Evolutionary conservation across 2,113 vertebrate species (phyloP), one percentile per base, ranked within the genome.

Genomic region (Gnathonemus longibarbis): DNA sequence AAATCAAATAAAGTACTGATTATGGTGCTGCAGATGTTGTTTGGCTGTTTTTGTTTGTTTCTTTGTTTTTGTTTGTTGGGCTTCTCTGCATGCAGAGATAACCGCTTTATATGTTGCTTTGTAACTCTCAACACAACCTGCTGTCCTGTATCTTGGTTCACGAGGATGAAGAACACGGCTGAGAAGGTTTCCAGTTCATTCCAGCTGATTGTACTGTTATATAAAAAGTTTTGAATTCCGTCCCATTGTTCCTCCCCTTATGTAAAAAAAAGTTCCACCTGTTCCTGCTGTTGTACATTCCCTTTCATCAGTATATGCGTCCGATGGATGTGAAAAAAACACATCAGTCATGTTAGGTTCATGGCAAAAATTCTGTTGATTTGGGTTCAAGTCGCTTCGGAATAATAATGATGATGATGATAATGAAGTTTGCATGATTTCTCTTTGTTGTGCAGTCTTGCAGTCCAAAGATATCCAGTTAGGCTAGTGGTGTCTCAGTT

Each of bases 1-100:
- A 86, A 86, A 86, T 49, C 45, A 86, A 86, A 80, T 80, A 49
- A 86, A 86, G 45, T 49, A 48, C 84, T 86, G 84, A 49, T 27
- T 86, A 86, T 86, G 49, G 45, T 49, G 84, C 45, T 86, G n/a
- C 48, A 31, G 15, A 49, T 86, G 84, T 24, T 11, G 46, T 86
- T 50, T 50, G 84, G 3, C 24, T 85, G 80, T 84, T 24, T 84
- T 24, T 85, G 42, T 84, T 48, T 84, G 8, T 84, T 35, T 53
- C 4, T 84, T 42, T 84, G 35, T 45, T 45, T 74, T 45, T 13
- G 39, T 35, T 42, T 84, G 27, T 19, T 48, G 48, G 45, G n/a
- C 48, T 27, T 48, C n/a, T 50, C 21, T n/a, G 39, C 46, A 11
- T 7, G 17, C 24, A 27, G 24, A 49, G 48, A 48, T 21, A 46